Percentiles rank a stretch among this genome's conserved stretches.
phyloP scores from a whole-genome alignment of 2,797 vertebrate species.

The Picus viridis region DNA sequence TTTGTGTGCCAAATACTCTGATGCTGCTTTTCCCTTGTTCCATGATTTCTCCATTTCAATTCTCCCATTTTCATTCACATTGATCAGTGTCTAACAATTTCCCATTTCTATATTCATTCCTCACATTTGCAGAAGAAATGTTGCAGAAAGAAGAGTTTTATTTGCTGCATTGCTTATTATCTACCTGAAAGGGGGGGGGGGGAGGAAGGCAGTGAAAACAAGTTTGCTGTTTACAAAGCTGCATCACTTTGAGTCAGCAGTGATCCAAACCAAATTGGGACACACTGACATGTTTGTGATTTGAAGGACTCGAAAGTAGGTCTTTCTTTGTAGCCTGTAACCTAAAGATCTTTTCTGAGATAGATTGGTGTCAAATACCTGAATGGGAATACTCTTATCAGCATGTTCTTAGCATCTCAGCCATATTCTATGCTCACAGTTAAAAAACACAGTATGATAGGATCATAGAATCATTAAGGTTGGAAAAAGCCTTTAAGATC shows the following conservation, averaged over 20 bases:
- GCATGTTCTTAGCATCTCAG: background rate
- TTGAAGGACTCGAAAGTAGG: background rate
- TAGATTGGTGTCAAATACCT: background rate
- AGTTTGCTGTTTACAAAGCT: background rate
- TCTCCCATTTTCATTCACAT: constrained; percentile 12
- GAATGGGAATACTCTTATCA: background rate
- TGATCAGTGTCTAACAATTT: constrained; percentile 45
- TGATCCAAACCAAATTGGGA: background rate
- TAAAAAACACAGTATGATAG: background rate
- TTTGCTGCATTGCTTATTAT: background rate
- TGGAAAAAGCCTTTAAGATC: too few species aligned
- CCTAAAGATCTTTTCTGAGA: background rate
- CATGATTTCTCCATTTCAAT: constrained; percentile 3
- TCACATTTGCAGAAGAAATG: background rate
- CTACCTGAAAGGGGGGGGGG: background rate
- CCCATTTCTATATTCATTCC: background rate
- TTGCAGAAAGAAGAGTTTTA: background rate
- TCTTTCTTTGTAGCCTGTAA: background rate
- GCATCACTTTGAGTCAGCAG: background rate
- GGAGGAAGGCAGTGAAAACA: background rate
- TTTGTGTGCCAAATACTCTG: background rate
- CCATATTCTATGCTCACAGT: rapidly evolving
- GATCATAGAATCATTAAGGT: too few species aligned
- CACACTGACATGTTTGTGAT: background rate
- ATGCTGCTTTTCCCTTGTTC: background rate